Conservation (phyloP, 2,113 vertebrate genomes). For the Neopipo cinnamomea region DNA sequence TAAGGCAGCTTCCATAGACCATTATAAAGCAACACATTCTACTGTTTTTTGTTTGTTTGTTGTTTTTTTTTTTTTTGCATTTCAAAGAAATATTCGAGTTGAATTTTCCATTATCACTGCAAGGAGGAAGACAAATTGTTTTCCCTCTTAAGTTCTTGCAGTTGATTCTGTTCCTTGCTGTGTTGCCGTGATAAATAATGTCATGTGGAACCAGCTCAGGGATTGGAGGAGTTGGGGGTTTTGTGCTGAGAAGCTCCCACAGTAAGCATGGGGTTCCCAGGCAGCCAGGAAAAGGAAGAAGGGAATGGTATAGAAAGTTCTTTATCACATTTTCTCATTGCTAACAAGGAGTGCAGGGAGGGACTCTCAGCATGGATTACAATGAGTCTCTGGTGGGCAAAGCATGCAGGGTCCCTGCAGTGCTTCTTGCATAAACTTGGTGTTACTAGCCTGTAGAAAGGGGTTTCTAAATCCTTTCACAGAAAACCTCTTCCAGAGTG, state of each 20-base stretch:
- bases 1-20: neutral
- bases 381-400: neutral
- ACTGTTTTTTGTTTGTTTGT: rapidly evolving
- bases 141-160: neutral
- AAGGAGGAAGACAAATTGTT: neutral
- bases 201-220: neutral
- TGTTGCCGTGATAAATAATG: neutral
- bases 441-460: neutral
- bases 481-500: neutral
- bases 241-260: neutral
- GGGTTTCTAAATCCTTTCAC: neutral
- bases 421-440: neutral
- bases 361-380: neutral
- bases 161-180: neutral
- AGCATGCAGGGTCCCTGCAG: neutral
- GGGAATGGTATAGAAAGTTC: neutral
- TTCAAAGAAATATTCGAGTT: neutral
- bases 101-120: neutral
- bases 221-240: neutral
- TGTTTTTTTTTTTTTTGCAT: neutral
- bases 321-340: neutral
- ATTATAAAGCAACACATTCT: neutral
- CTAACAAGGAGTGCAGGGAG: neutral
- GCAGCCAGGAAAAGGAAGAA: neutral
- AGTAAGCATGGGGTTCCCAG: neutral